Conservation (phyloP, 2,797 vertebrate species). For the Lepus oiostolus region DNA sequence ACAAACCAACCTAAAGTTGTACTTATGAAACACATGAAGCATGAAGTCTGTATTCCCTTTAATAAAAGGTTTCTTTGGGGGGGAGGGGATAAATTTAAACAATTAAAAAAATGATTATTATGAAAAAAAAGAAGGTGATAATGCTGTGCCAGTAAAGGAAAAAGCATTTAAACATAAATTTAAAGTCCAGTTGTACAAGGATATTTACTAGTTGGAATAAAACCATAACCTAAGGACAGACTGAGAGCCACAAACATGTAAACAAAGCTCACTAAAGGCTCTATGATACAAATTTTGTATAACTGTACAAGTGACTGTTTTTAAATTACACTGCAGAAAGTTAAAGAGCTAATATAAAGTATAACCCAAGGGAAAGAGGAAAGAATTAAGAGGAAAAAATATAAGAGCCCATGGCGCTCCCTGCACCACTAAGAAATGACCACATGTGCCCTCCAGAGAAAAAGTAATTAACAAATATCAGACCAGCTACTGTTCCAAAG, state of each 20-base stretch:
- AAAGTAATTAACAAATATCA: conserved; percentile 35
- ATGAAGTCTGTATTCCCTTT: too few relatives aligned
- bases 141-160: neutral
- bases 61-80: too few relatives aligned
- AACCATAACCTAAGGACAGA: conserved; percentile 29
- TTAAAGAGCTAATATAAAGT: conserved; percentile 64
- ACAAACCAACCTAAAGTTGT: too few relatives aligned
- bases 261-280: conserved; percentile 1
- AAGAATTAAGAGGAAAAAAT: conserved; percentile 55
- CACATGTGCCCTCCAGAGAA: neutral
- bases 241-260: conserved; percentile 1
- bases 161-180: conserved; percentile 37
- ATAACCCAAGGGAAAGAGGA: conserved; percentile 40
- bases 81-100: too few relatives aligned
- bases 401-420: neutral
- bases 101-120: too few relatives aligned
- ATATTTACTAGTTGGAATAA: conserved; percentile 58
- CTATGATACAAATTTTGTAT: conserved; percentile 39
- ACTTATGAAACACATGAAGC: too few relatives aligned
- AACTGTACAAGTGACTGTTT: conserved; percentile 48
- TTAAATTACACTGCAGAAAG: conserved; percentile 57
- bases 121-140: too few relatives aligned
- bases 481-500: conserved; percentile 27
- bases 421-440: conserved; percentile 1
- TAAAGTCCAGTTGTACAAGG: conserved; percentile 40